Evolutionary conservation across 30 jellyfish, hydroid and myxozoan species (phyloP).

Genomic region (Turritopsis rubra): DNA sequence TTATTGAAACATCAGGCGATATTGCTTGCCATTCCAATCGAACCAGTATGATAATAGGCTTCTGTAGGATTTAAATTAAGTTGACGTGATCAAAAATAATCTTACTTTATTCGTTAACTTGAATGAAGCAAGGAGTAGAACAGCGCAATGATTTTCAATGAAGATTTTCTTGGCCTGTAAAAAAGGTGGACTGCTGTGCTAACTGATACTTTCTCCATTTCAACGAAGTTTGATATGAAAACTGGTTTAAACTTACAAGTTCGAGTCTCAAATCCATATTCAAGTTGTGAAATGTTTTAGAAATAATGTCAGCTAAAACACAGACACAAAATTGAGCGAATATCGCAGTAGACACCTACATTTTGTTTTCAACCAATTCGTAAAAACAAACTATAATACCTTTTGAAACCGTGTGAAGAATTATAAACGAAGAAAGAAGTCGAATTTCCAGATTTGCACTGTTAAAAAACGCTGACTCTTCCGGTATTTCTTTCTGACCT

Average conservation of each 20-base stretch:
- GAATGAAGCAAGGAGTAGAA: slow-evolving; percentile 42
- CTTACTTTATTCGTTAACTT: slow-evolving; percentile 56
- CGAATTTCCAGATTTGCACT: slow-evolving; percentile 24
- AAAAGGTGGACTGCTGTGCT: no score
- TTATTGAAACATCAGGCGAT: no score
- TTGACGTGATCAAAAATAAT: no score
- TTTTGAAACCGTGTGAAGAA: slow-evolving; percentile 48
- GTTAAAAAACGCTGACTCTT: neutral
- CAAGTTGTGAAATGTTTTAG: slow-evolving; percentile 46
- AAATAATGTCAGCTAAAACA: slow-evolving; percentile 48
- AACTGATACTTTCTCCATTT: neutral
- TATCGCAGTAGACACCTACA: no score
- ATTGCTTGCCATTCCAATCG: no score
- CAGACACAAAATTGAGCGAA: no score
- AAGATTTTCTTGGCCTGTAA: slow-evolving; percentile 51
- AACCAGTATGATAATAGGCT: no score
- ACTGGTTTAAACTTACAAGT: slow-evolving; percentile 15
- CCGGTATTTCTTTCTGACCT: neutral
- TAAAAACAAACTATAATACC: slow-evolving; percentile 25
- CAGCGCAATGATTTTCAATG: slow-evolving; percentile 44
- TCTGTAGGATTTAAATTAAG: no score
- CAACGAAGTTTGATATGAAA: no score
- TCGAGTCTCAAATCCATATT: slow-evolving; percentile 40
- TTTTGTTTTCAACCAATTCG: neutral
- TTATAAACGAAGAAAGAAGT: slow-evolving; percentile 46